Conservation (phyloP, 1,140 invertebrate species). For the Oncopodura yosiiana region DNA sequence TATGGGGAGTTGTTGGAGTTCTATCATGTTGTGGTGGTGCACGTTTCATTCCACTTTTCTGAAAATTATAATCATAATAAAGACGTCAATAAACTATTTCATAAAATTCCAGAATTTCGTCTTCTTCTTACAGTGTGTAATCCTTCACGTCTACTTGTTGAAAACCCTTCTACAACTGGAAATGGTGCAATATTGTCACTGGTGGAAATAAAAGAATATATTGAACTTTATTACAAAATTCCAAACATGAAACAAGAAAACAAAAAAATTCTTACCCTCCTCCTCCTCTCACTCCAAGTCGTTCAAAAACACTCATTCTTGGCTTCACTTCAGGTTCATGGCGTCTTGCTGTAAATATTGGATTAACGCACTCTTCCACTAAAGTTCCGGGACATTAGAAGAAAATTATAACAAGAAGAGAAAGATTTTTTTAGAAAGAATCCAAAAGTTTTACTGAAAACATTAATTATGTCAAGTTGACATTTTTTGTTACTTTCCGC, state of each 20-base stretch:
- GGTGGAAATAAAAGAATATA: no score
- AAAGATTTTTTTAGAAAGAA: not conserved
- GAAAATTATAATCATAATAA: no score
- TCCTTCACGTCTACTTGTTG: not conserved
- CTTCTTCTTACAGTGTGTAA: not conserved
- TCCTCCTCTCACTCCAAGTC: constrained; percentile 23
- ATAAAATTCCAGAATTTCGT: not conserved
- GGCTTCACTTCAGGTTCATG: constrained; percentile 10
- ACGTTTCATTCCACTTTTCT: no score
- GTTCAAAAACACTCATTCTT: constrained; percentile 29
- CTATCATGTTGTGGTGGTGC: no score
- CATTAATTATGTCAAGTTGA: not conserved
- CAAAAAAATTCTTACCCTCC: not conserved
- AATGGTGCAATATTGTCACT: no score
- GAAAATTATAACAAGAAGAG: not conserved
- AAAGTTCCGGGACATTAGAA: constrained; percentile 12
- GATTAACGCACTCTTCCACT: not conserved
- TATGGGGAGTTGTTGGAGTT: no score
- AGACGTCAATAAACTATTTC: no score
- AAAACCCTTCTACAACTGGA: not conserved
- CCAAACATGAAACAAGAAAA: not conserved
- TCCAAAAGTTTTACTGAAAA: not conserved
- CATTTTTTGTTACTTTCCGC: no score
- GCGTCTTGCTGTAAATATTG: constrained; percentile 1
- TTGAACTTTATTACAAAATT: no score